A percentile compares a stretch with the other conserved stretches of the same genome.
Evolutionary conservation across 2,888 invertebrate species (phyloP).

Genomic region (Parapristionchus giblindavisi): DNA sequence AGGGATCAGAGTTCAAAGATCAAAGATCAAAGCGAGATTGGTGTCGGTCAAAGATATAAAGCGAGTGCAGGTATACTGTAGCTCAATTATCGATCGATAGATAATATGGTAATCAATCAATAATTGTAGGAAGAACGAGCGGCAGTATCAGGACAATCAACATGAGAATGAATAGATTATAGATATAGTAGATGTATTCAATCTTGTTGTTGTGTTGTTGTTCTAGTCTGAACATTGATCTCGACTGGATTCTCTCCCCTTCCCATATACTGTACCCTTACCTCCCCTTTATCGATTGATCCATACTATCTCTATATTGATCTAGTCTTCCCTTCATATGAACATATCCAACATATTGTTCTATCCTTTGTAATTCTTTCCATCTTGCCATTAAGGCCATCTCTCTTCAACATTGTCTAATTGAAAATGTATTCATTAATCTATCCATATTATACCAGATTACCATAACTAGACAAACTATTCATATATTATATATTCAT

Average conservation of each 20-base stretch:
- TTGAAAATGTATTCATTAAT: too few species aligned
- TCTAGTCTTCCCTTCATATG: slow-evolving; percentile 5
- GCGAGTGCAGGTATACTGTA: slow-evolving; percentile 43
- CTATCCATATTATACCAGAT: too few species aligned
- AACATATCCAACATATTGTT: slow-evolving; percentile 17
- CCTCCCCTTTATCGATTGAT: slow-evolving; percentile 5
- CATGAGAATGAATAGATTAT: slow-evolving; percentile 8
- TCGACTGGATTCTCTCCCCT: slow-evolving; percentile 15
- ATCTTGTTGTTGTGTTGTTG: slow-evolving; percentile 1
- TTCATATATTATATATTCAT: too few species aligned
- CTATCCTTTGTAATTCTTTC: not conserved
- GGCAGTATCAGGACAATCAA: not conserved
- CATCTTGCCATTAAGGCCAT: slow-evolving; percentile 15
- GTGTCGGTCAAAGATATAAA: too few species aligned
- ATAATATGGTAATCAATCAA: not conserved
- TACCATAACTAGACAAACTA: too few species aligned
- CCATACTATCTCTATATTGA: not conserved
- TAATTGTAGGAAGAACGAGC: slow-evolving; percentile 17
- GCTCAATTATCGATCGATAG: not conserved
- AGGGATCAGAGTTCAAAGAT: too few species aligned
- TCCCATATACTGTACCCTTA: slow-evolving; percentile 14
- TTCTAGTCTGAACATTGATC: slow-evolving; percentile 21
- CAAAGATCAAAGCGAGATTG: too few species aligned
- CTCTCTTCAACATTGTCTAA: too few species aligned
- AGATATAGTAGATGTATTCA: not conserved